Percentiles rank a stretch among this genome's conserved stretches.
These are phyloP conservation scores for Leucoraja ocellata DNA, from an alignment of 2,797 vertebrate species.

Conservation along the genomic window DNA sequence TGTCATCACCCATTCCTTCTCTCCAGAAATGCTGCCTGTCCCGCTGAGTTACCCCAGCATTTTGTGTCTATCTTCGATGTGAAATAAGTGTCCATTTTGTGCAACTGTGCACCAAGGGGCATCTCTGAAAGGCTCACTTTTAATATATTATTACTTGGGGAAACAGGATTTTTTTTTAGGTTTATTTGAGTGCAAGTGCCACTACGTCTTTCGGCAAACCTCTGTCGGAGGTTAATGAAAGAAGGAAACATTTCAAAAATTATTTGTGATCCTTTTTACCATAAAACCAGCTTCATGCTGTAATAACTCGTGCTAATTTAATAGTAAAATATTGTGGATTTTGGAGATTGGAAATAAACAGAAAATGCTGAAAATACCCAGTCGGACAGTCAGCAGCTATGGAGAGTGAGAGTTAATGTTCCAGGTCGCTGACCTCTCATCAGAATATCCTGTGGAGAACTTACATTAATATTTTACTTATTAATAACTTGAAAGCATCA, in stretches of 20 bases:
- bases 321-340: no score
- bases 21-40: no score
- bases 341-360: no score
- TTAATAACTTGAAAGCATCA: neutral
- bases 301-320: neutral
- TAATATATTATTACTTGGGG: neutral
- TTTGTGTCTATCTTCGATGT: neutral
- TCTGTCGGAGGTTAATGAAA: neutral
- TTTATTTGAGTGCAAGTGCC: neutral
- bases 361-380: no score
- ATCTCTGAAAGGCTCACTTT: neutral
- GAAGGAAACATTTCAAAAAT: neutral
- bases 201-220: neutral
- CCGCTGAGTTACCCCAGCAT: no score
- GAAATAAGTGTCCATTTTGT: neutral
- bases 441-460: no score
- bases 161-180: neutral
- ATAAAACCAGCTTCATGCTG: neutral
- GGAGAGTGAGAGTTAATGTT: no score
- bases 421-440: no score
- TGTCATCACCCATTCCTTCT: no score
- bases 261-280: neutral
- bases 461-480: neutral
- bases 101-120: neutral
- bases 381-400: no score